Percentiles rank a stretch among this genome's conserved stretches.
Evolutionary conservation across 2,113 vertebrate species (phyloP).

Genomic region (Psammodynastes pulverulentus): DNA sequence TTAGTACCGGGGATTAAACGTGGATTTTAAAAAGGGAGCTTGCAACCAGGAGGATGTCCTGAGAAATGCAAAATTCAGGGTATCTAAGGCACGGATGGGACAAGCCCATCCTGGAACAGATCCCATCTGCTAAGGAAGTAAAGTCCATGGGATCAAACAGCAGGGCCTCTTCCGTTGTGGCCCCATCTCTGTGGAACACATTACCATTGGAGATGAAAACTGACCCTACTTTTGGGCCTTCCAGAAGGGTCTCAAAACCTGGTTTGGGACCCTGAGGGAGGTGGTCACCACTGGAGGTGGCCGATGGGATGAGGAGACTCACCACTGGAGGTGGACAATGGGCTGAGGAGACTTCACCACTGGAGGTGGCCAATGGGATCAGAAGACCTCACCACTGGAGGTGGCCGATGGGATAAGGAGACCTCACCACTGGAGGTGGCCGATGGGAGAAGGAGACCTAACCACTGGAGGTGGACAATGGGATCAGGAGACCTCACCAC

Average conservation of each 20-base stretch:
- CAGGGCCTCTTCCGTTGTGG: not conserved
- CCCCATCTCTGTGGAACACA: not conserved
- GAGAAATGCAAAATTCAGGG: not conserved
- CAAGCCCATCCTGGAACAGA: not conserved
- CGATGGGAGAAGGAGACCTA: no score
- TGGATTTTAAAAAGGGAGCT: not conserved
- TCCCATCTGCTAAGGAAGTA: not conserved
- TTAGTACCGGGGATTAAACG: not conserved
- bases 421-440: no score
- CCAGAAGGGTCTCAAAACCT: not conserved
- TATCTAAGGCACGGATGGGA: no score
- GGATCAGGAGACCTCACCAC: no score
- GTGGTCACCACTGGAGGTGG: no score
- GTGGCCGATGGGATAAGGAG: no score
- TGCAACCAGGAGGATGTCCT: not conserved
- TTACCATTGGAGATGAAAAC: not conserved
- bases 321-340: no score
- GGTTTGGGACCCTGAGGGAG: no score
- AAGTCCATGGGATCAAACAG: not conserved
- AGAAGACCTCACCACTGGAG: no score
- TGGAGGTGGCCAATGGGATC: no score
- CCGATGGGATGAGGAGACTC: no score
- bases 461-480: no score
- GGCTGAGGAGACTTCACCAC: accelerated
- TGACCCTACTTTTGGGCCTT: not conserved